Conservation (phyloP, 2,888 invertebrate species). For the Drosophila fulvimacula region DNA sequence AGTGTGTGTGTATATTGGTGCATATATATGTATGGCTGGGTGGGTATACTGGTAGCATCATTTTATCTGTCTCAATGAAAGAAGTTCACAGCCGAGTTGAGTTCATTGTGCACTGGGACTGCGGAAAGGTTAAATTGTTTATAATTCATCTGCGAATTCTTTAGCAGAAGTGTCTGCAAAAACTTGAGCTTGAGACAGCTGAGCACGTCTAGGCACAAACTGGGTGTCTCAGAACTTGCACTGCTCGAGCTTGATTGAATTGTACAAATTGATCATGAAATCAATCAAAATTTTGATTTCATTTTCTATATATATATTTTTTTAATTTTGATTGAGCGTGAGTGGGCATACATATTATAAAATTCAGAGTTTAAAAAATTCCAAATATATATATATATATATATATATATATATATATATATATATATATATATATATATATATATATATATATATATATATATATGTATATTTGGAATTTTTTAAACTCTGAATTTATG, state of each 20-base stretch:
- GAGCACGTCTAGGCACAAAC: constrained; percentile 19
- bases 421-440: no score
- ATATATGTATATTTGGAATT: no score
- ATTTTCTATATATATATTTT: constrained; percentile 23
- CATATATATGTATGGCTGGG: constrained; percentile 12
- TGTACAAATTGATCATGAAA: constrained; percentile 64
- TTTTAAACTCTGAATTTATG: no score
- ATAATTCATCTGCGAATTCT: constrained; percentile 76
- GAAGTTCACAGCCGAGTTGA: constrained; percentile 77
- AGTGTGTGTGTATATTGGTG: constrained; percentile 9
- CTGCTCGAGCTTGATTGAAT: constrained; percentile 49
- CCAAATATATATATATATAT: neutral
- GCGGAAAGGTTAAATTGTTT: constrained; percentile 79
- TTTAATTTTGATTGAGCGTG: constrained; percentile 37
- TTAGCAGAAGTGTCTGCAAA: constrained; percentile 52
- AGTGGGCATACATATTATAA: neutral
- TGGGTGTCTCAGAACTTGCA: constrained; percentile 12
- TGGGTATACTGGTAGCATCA: constrained; percentile 40
- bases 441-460: no score
- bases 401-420: constrained; percentile 5
- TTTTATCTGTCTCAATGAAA: constrained; percentile 67
- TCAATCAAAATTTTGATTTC: constrained; percentile 54
- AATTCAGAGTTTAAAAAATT: no score
- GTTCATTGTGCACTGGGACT: constrained; percentile 70
- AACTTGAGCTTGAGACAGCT: constrained; percentile 26